phyloP scores from a whole-genome alignment of 2,797 vertebrate genomes.

The Steatocranus sp. region DNA sequence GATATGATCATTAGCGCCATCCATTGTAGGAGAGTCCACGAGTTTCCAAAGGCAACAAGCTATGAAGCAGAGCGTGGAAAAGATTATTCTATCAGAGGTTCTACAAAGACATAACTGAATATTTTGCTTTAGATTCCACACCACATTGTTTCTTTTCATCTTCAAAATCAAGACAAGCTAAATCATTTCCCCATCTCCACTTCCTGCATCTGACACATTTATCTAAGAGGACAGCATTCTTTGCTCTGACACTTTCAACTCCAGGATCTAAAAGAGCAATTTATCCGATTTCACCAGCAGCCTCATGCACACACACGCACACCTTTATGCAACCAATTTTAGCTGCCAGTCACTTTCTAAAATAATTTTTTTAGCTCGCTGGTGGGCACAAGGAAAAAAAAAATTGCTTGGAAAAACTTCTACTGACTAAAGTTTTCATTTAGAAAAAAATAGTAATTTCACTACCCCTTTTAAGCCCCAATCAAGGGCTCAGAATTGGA shows the following conservation, averaged over 20 bases:
- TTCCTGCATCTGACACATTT: slow-evolving; percentile 3
- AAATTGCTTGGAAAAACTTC: background rate
- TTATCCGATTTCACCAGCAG: slow-evolving; percentile 29
- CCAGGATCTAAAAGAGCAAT: slow-evolving; percentile 34
- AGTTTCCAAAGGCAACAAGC: background rate
- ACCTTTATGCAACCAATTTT: slow-evolving; percentile 10
- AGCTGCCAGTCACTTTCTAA: slow-evolving; percentile 33
- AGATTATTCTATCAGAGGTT: background rate
- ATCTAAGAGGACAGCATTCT: slow-evolving; percentile 27
- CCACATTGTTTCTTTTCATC: background rate
- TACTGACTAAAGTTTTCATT: background rate
- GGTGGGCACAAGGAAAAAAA: background rate
- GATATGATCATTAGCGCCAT: background rate
- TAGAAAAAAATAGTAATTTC: background rate
- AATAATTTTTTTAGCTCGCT: background rate
- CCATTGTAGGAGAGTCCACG: background rate
- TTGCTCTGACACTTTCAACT: slow-evolving; percentile 33
- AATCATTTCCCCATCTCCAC: slow-evolving; percentile 13
- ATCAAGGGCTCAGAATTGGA: background rate
- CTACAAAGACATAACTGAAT: background rate
- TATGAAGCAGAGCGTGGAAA: background rate
- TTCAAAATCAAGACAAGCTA: slow-evolving; percentile 3
- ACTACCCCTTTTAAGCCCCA: background rate
- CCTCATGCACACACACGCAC: background rate
- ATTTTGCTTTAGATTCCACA: background rate